These are phyloP conservation scores for Lordiphosa mommai DNA, from an alignment of 1,140 invertebrate species.

Conservation along the genomic window DNA sequence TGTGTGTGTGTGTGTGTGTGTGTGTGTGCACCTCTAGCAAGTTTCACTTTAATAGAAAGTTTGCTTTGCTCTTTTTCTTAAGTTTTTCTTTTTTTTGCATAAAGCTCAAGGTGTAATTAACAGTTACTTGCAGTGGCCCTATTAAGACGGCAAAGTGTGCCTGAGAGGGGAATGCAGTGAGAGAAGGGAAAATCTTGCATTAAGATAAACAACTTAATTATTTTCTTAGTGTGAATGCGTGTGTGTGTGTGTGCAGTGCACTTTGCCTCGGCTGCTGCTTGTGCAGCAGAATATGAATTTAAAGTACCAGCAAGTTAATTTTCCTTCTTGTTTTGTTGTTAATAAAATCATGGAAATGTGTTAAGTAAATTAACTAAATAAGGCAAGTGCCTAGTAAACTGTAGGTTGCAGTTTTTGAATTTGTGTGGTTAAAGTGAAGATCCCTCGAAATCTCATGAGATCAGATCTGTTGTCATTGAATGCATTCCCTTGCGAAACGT, in stretches of 20 bases:
- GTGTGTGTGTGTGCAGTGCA: slow-evolving; percentile 20
- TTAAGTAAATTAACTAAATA: slow-evolving; percentile 49
- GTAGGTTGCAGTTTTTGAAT: background rate
- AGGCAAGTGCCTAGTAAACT: slow-evolving; percentile 10
- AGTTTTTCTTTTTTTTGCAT: slow-evolving; percentile 42
- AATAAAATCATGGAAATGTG: slow-evolving; percentile 42
- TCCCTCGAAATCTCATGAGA: too few species aligned
- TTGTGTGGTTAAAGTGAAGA: too few species aligned
- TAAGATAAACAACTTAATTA: slow-evolving; percentile 77
- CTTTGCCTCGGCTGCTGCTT: slow-evolving; percentile 36
- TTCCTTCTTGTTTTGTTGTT: slow-evolving; percentile 16
- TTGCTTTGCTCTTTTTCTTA: slow-evolving; percentile 41
- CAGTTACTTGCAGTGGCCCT: slow-evolving; percentile 56
- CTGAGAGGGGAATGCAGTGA: background rate
- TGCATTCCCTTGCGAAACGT: too few species aligned
- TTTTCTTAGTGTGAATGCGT: slow-evolving; percentile 33
- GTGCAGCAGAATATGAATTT: slow-evolving; percentile 15
- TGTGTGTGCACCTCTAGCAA: slow-evolving; percentile 8
- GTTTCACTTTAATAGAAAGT: slow-evolving; percentile 65
- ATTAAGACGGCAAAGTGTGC: background rate
- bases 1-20: background rate
- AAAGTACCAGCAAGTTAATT: slow-evolving; percentile 18
- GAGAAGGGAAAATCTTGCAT: slow-evolving; percentile 52
- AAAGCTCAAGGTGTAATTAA: slow-evolving; percentile 66
- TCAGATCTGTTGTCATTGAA: too few species aligned